A percentile compares a stretch with the other conserved stretches of the same genome.
These are phyloP conservation scores for Quiscalus mexicanus DNA, from an alignment of 2,113 vertebrate genomes.

Conservation along the genomic window DNA sequence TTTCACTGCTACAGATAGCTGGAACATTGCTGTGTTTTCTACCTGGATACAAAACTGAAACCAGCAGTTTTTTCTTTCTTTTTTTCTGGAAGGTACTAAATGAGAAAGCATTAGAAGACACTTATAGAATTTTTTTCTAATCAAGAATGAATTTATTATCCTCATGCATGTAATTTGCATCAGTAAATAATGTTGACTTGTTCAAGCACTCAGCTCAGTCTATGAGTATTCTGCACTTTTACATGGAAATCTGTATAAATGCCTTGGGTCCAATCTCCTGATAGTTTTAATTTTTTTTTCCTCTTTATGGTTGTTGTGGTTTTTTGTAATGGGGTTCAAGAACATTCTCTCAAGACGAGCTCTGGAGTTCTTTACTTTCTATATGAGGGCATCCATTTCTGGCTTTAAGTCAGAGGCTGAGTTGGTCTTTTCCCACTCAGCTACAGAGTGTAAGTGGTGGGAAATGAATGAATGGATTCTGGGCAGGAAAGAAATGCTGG, in stretches of 20 bases:
- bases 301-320: rapidly evolving
- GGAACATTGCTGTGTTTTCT: background rate
- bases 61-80: background rate
- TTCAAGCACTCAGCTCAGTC: background rate
- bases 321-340: background rate
- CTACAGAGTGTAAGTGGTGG: background rate
- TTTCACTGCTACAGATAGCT: background rate
- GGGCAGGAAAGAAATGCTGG: background rate
- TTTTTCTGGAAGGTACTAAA: background rate
- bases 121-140: background rate
- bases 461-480: background rate
- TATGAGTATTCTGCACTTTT: background rate
- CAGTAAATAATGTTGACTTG: background rate
- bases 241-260: background rate
- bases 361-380: background rate
- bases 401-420: background rate
- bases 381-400: background rate
- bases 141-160: background rate
- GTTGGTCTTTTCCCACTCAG: background rate
- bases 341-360: background rate
- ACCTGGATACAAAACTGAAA: background rate
- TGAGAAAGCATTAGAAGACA: background rate
- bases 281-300: background rate
- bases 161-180: background rate
- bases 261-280: background rate